Evolutionary conservation across 2,113 vertebrate genomes (phyloP), one percentile per base, ranked within the genome.

Genomic region (Chaetodon auriga): DNA sequence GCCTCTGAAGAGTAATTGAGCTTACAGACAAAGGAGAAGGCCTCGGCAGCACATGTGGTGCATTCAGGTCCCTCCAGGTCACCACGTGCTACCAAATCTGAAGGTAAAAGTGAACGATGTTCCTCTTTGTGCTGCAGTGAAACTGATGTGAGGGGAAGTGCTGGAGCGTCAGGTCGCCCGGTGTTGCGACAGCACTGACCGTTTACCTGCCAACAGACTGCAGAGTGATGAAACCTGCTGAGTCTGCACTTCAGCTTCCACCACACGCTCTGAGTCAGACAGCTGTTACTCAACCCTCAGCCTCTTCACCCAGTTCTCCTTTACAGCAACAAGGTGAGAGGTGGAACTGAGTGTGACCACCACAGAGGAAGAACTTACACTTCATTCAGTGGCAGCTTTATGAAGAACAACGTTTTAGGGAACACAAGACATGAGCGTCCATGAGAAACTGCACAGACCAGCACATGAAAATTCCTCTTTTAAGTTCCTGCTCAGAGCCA

Each of bases 311-410:
- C 51, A 86, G 4, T 82, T 82, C 79, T 82, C n/a, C 79, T 78
- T 82, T 74, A 45, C 74, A 57, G 7, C 74, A 73, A 78, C 68
- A 81, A 81, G 78, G 79, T 78, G 84, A 82, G 74, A 25, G 74
- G 74, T 78, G 65, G 48, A 41, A 19, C 55, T 60, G 8, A 41
- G 38, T 5, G 6, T 41, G 38, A 30, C 30, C 30, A 30, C 30
- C 30, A 30, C 30, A 30, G 30, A 41, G 8, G 38, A 41, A 41
- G 6, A 41, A 41, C 38, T 41, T 7, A 41, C 38, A 41, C 2
- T 7, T 6, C 38, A 41, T 6, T 8, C 8, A 8, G 38, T 2
- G 8, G 38, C 38, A 30, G 30, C 30, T 30, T 30, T 30, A 30
- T 30, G 30, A 30, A 30, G 30, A 30, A 30, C 30, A 30, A 3